A percentile compares a stretch with the other conserved stretches of the same genome.
phyloP scores from a whole-genome alignment of 2,113 vertebrate species.

The Salvelinus alpinus region DNA sequence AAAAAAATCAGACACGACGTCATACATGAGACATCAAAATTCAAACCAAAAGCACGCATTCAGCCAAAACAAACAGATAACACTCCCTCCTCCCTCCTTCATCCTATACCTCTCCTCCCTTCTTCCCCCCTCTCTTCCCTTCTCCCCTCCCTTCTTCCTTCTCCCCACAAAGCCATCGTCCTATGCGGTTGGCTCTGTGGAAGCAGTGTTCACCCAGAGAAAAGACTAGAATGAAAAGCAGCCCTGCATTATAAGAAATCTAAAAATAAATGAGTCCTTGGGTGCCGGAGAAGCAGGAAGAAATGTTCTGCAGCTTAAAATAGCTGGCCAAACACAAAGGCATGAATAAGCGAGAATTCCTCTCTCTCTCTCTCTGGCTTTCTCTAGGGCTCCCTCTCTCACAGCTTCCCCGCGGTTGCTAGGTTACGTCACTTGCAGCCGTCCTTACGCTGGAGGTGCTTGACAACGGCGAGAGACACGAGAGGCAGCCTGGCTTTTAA shows the following conservation, averaged over 20 bases:
- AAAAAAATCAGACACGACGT: constrained; percentile 52
- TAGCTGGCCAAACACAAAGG: constrained; percentile 74
- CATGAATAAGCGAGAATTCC: constrained; percentile 66
- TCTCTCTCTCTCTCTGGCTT: constrained; percentile 5
- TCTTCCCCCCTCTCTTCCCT: constrained; percentile 14
- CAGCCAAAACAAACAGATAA: constrained; percentile 70
- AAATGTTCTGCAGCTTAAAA: constrained; percentile 68
- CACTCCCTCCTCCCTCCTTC: constrained; percentile 51
- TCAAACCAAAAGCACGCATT: constrained; percentile 60
- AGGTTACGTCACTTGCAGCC: constrained; percentile 74
- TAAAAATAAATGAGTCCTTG: constrained; percentile 67
- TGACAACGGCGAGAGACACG: constrained; percentile 50
- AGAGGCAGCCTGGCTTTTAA: constrained; percentile 40
- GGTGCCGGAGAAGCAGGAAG: constrained; percentile 41
- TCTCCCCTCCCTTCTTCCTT: background rate
- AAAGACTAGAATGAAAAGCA: constrained; percentile 43
- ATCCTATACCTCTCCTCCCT: constrained; percentile 28
- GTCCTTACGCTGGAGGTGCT: constrained; percentile 64
- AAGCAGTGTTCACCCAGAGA: constrained; percentile 39
- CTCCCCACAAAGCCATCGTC: constrained; percentile 41
- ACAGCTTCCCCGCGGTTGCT: constrained; percentile 73
- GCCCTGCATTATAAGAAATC: constrained; percentile 42
- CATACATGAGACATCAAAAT: constrained; percentile 45
- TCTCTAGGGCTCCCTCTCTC: constrained; percentile 25
- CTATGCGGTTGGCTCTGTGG: constrained; percentile 37